Evolutionary conservation across 2,113 vertebrate species (phyloP), one percentile per base, ranked within the genome.

Genomic region (Hemiscyllium ocellatum): DNA sequence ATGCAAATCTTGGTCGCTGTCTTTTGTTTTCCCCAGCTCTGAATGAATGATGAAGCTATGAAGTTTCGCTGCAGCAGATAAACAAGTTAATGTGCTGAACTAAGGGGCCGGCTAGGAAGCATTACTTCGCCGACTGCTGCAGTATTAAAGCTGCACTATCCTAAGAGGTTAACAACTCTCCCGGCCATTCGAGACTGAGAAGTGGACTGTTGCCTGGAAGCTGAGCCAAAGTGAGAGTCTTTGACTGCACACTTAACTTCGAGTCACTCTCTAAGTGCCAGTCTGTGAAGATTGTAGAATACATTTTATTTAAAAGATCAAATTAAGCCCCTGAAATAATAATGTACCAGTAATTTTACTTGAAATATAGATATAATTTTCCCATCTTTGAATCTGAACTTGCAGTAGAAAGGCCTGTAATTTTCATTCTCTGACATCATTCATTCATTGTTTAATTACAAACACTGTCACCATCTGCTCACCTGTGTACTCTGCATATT

Each of bases 1-100:
- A 99, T 99, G 99, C 98, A 99, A 99, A 99, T 99, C 99, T 99
- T 97, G 97, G 98, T 98, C 98, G 98, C 99, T 99, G 98, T 97
- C 99, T 99, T 99, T 99, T 99, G 98, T 99, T 98, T 98, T 98
- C 97, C 93, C 95, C 96, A 96, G 97, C 98, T 96, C 97, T 98
- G 98, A 98, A 99, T 98, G 98, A 99, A 98, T 98, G 98, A 98
- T 98, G 98, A 97, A 98, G 98, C 98, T 97, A 98, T 98, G 98
- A 99, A 99, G 98, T 98, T 98, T 98, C 97, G 96, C 97, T 97
- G 98, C 97, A 96, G 98, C 98, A 99, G 98, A 99, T 98, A 99
- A 99, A 99, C 98, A 98, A 98, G 98, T 98, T 98, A 98, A 98
- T 98, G 98, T 98, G 97, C 96, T 97, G 97, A 98, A 98, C 98